Percentiles rank a stretch among this genome's conserved stretches.
These are phyloP conservation scores for Archaeoteleia sp. DNA, from an alignment of 2,888 invertebrate species.

Conservation along the genomic window DNA sequence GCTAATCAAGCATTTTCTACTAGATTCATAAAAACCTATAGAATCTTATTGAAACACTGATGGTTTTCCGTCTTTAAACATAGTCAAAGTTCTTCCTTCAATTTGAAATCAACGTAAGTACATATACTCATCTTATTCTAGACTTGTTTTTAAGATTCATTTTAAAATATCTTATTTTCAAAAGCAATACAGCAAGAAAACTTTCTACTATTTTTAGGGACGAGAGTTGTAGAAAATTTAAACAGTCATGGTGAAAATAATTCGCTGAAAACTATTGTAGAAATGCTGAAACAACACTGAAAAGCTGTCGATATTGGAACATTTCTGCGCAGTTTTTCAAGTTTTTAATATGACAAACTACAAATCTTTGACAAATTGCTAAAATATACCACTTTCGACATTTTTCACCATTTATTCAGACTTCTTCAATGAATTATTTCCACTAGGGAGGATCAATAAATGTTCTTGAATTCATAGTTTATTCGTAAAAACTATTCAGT, in stretches of 20 bases:
- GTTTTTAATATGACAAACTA: too few species aligned
- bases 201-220: slow-evolving; percentile 43
- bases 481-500: not conserved
- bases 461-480: not conserved
- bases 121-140: slow-evolving; percentile 1
- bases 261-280: not conserved
- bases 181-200: slow-evolving; percentile 31
- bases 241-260: slow-evolving; percentile 1
- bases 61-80: slow-evolving; percentile 23
- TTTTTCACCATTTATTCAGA: too few species aligned
- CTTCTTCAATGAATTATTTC: too few species aligned
- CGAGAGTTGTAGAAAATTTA: not conserved
- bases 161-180: slow-evolving; percentile 11
- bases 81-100: not conserved
- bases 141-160: slow-evolving; percentile 4
- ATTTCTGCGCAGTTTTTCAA: too few species aligned
- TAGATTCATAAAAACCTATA: slow-evolving; percentile 10
- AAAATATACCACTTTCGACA: too few species aligned
- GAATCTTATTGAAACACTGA: slow-evolving; percentile 25
- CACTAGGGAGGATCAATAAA: too few species aligned
- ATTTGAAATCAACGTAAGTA: slow-evolving; percentile 4
- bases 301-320: too few species aligned
- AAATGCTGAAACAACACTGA: not conserved
- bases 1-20: slow-evolving; percentile 31
- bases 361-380: too few species aligned